Conservation (phyloP, 2,797 vertebrate genomes). For the Argentina silus region DNA sequence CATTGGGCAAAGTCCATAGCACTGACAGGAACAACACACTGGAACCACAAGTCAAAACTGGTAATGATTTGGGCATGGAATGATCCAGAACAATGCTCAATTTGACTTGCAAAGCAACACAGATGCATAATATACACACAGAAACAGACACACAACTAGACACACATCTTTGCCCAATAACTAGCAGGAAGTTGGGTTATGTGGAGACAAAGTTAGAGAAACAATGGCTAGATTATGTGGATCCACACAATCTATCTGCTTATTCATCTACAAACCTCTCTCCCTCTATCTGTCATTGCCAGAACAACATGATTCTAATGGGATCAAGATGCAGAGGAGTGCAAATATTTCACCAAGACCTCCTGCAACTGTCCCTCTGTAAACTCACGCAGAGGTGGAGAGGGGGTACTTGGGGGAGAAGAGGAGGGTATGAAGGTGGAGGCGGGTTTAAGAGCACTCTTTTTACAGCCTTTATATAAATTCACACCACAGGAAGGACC, state of each 20-base stretch:
- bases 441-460: not conserved
- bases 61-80: not conserved
- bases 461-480: constrained; percentile 11
- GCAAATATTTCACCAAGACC: constrained; percentile 1
- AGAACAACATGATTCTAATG: constrained; percentile 44
- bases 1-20: too few species aligned
- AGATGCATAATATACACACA: not conserved
- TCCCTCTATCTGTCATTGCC: constrained; percentile 14
- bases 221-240: constrained; percentile 40
- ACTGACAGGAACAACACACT: too few species aligned
- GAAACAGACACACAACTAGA: not conserved
- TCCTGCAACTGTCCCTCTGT: constrained; percentile 4
- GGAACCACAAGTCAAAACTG: not conserved
- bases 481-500: constrained; percentile 1
- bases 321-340: constrained; percentile 51
- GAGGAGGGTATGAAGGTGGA: not conserved
- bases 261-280: constrained; percentile 45
- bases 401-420: not conserved
- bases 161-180: not conserved
- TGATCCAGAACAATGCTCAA: not conserved
- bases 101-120: not conserved
- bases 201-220: not conserved
- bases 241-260: constrained; percentile 27
- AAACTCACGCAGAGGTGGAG: not conserved
- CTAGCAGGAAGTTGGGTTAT: not conserved